phyloP scores from a whole-genome alignment of 2,797 vertebrate species.

The Loriculus beryllinus region DNA sequence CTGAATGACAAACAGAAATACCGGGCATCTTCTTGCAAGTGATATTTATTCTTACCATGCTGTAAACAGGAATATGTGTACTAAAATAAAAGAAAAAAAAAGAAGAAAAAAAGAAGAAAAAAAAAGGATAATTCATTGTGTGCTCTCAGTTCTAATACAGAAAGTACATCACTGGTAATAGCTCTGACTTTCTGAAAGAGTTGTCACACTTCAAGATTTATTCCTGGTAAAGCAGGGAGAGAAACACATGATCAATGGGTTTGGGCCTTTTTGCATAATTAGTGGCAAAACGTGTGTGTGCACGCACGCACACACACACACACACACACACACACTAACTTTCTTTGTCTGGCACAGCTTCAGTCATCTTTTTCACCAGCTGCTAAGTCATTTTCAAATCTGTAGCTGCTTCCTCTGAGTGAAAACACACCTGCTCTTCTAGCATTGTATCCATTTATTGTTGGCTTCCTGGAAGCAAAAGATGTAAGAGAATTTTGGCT shows the following conservation, averaged over 20 bases:
- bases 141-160: slow-evolving; percentile 20
- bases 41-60: not conserved
- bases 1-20: not conserved
- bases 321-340: not conserved
- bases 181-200: slow-evolving; percentile 48
- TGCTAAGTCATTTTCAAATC: slow-evolving; percentile 80
- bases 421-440: slow-evolving; percentile 82
- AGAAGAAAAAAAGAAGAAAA: not conserved
- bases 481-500: slow-evolving; percentile 67
- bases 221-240: slow-evolving; percentile 51
- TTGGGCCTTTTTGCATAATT: slow-evolving; percentile 76
- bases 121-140: not conserved
- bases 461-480: slow-evolving; percentile 65
- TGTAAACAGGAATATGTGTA: not conserved
- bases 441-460: slow-evolving; percentile 74
- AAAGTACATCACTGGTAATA: slow-evolving; percentile 27
- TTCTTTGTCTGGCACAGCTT: slow-evolving; percentile 77
- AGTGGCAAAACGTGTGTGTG: not conserved
- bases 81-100: not conserved
- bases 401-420: slow-evolving; percentile 72
- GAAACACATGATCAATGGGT: slow-evolving; percentile 72
- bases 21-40: not conserved
- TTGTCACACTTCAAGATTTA: slow-evolving; percentile 42
- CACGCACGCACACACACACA: not conserved
- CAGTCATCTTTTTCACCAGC: slow-evolving; percentile 78